Base-by-base conservation (phyloP, 2,113 vertebrate genomes). In the Dermatemys mawii region DNA sequence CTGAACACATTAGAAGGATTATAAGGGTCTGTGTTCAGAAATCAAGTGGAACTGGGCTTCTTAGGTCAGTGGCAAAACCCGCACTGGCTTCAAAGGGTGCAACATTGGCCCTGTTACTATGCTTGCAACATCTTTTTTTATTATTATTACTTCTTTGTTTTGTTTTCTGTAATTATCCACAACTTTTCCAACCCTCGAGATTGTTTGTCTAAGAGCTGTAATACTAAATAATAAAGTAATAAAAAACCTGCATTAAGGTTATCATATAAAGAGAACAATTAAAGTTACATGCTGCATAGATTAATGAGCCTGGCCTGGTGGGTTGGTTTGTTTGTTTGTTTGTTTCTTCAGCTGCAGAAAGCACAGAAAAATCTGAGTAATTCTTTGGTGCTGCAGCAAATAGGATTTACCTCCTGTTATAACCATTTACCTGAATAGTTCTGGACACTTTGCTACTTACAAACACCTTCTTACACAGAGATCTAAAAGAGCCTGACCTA, bases 321-420 rank as follows among this genome's bases (percentile, higher is more conserved):
- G 13, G 29, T 24, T 48, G 46, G 46, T 48, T 10, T 48, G 8
- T 48, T 48, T 48, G 8, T 48, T 48, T 48, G 9, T 9, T 48
- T 11, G 35, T 41, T 78, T 83, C 90, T 87, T 86, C 76, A 32
- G 75, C 78, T 27, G 85, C 94, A 83, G 41, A 92, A 89, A 92
- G 81, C 93, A 94, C 90, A 91, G 89, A 88, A 76, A 57, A 94
- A 91, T 95, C 67, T 90, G 57, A n/a, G 38, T 73, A 73, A 44
- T 86, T 89, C 84, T 95, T 95, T 80, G 51, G n/a, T 87, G 76
- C 12, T 32, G 11, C 13, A 82, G 38, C 73, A 96, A 95, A 95
- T 11, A 88, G 12, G 84, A 91, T 95, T 84, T 91, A 29, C 27
- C 57, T 89, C 67, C 95, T 67, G n/a, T 85, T 81, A 84, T 57